Base-by-base conservation (phyloP, 2,797 vertebrate genomes). In the Sebastes miniatus region DNA sequence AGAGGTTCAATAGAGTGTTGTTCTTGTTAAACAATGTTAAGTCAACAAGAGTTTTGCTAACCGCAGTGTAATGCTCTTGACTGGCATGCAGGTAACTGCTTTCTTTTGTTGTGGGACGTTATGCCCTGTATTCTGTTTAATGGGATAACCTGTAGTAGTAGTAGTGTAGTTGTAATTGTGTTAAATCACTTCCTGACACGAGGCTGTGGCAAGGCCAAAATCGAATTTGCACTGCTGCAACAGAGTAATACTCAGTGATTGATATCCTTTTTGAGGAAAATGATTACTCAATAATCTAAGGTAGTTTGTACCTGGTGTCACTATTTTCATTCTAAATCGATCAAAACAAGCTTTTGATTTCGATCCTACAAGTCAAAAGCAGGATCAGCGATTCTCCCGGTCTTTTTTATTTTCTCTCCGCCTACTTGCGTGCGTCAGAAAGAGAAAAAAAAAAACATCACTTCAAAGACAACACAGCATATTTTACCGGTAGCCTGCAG, bases 91-190 rank as follows among this genome's bases (percentile, higher is more conserved):
- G 4, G 3, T 4, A 34, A 9, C 34, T 11, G 4, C 10, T 56
- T 64, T 24, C 22, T 39, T 43, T 69, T 32, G 2, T 34, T n/a
- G 43, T 18, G 2, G 20, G 16, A n/a, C 2, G 11, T 72, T 29
- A 67, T 73, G 27, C 7, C 1, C 25, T 11, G 4, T 87, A 52
- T 81, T 85, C 56, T 67, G 6, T 77, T 83, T 69, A 83, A 50
- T 57, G 22, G 57, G 9, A 59, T 18, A 52, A 25, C 58, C 54
- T 32, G 43, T 36, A 24, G 59, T 39, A 36, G 34, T 36, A 34
- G 32, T 68, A 22, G 61, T 80, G 61, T 71, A 54, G 50, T 13
- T 73, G 47, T 79, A 79, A 78, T 58, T 77, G 74, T 16, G 24
- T 81, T 81, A 77, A 80, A 52, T 66, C 3, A 43, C 25, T 56